Evolutionary conservation across 2,888 invertebrate genomes (phyloP).

Genomic region (Argyresthia albistria): DNA sequence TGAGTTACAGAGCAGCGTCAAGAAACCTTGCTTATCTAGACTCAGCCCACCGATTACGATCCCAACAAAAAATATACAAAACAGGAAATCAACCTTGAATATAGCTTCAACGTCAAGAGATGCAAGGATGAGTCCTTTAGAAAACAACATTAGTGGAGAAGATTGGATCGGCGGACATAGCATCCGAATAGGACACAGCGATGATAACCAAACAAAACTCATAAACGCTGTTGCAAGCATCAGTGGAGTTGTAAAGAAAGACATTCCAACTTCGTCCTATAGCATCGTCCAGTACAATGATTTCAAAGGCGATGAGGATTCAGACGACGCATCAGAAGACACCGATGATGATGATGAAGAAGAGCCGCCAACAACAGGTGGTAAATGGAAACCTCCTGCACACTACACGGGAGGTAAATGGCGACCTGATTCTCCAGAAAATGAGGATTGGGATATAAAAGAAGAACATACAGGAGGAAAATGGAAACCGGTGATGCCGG

Average conservation of each 20-base stretch:
- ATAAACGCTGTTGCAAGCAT: conserved; percentile 78
- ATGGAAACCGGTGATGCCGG: conserved; percentile 70
- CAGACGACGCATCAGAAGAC: conserved; percentile 70
- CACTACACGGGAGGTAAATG: conserved; percentile 63
- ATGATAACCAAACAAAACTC: conserved; percentile 73
- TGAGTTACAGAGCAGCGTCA: conserved; percentile 82
- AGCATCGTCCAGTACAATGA: conserved; percentile 49
- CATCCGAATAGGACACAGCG: conserved; percentile 64
- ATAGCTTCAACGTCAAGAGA: conserved; percentile 47
- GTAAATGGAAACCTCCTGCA: conserved; percentile 82
- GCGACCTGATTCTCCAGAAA: conserved; percentile 57
- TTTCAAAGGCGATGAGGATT: conserved; percentile 56
- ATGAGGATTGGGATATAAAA: conserved; percentile 69
- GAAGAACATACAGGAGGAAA: conserved; percentile 75
- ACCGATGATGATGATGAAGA: conserved; percentile 73
- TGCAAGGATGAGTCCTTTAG: conserved; percentile 46
- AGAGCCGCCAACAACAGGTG: conserved; percentile 64
- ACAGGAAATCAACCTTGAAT: conserved; percentile 34
- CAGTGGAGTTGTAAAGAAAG: conserved; percentile 70
- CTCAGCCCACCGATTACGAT: conserved; percentile 56
- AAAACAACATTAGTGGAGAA: conserved; percentile 62
- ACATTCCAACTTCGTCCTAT: conserved; percentile 44
- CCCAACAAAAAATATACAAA: conserved; percentile 34
- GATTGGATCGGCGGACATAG: conserved; percentile 76
- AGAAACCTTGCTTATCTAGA: conserved; percentile 67